A percentile compares a stretch with the other conserved stretches of the same genome.
These are phyloP conservation scores for Chelmon rostratus DNA, from an alignment of 2,797 vertebrate genomes.

Conservation along the genomic window DNA sequence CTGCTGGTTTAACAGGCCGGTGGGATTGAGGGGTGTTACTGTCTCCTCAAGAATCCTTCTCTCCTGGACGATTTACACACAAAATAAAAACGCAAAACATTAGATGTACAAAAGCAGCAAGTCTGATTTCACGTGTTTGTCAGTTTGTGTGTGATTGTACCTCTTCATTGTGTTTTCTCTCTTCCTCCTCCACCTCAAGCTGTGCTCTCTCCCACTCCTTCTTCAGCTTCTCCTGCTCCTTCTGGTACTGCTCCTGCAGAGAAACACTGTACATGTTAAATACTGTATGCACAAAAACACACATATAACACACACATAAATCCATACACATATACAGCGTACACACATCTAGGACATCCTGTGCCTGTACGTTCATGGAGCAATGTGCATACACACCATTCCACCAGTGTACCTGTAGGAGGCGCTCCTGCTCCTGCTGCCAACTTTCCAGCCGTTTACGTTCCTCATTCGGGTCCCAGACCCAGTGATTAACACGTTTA, in stretches of 20 bases:
- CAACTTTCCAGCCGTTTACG: conserved; percentile 95
- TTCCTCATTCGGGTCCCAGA: conserved; percentile 98
- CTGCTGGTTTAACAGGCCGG: conserved; percentile 64
- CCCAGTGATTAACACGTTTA: conserved; percentile 95
- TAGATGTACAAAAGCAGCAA: background rate
- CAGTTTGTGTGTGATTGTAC: conserved; percentile 73
- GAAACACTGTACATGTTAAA: conserved; percentile 27
- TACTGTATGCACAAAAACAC: background rate
- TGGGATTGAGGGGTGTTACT: conserved; percentile 87
- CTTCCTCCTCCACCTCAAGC: conserved; percentile 95
- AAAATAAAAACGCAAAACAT: conserved; percentile 9
- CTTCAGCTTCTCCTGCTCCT: conserved; percentile 96
- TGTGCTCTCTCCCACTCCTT: conserved; percentile 98
- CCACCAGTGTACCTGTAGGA: conserved; percentile 92
- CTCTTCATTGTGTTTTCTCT: conserved; percentile 97
- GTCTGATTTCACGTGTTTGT: background rate
- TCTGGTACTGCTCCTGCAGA: conserved; percentile 93
- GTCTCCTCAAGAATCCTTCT: conserved; percentile 96
- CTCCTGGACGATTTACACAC: conserved; percentile 84
- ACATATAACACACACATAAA: conserved; percentile 1
- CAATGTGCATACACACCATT: conserved; percentile 61
- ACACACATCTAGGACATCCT: conserved; percentile 33
- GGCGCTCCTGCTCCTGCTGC: conserved; percentile 96
- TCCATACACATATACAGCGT: conserved; percentile 14
- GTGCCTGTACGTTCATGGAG: conserved; percentile 30